Conservation (phyloP, 2,797 vertebrate genomes). For the Coranthus polyacanthus region DNA sequence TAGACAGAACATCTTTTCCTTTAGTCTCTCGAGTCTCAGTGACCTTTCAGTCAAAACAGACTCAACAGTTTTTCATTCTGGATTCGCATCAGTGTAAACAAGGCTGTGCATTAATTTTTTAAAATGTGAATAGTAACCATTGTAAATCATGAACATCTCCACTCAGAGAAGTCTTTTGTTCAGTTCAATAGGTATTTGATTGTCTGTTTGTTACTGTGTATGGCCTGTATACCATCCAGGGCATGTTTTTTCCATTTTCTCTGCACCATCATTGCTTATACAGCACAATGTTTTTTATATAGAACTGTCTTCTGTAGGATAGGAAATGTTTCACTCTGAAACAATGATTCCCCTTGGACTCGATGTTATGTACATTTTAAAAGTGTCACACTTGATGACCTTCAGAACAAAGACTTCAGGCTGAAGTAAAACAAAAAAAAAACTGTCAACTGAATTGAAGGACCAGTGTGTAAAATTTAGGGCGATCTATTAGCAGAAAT, state of each 20-base stretch:
- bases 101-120: constrained; percentile 34
- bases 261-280: background rate
- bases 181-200: constrained; percentile 19
- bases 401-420: background rate
- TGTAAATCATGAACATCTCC: background rate
- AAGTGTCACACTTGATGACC: background rate
- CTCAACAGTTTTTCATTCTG: constrained; percentile 30
- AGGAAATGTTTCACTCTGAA: background rate
- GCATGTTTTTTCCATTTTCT: constrained; percentile 10
- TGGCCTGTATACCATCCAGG: background rate
- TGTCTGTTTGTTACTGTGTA: constrained; percentile 28
- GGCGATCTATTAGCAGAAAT: no score
- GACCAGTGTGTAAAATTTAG: no score
- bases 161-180: constrained; percentile 5
- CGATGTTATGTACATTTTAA: no score
- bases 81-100: constrained; percentile 29
- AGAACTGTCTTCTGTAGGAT: background rate
- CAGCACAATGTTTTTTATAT: background rate
- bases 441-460: no score
- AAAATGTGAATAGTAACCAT: constrained; percentile 1
- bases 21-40: background rate
- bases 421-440: no score
- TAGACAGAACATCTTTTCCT: background rate
- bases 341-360: background rate
- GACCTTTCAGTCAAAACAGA: constrained; percentile 56